phyloP scores from a whole-genome alignment of 2,888 invertebrate species.

The Augiades crinisus region DNA sequence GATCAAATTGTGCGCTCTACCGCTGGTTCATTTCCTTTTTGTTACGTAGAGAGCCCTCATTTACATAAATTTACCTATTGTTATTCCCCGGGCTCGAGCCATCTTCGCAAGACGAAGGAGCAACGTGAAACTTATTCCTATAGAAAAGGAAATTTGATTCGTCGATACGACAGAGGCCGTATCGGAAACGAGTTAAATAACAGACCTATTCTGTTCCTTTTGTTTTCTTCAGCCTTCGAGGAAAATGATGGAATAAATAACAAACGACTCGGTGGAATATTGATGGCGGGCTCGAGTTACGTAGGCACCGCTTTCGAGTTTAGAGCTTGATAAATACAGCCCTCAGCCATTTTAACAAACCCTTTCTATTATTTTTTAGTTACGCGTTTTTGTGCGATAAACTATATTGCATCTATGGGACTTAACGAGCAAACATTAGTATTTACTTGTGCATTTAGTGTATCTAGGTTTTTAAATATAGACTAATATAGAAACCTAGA shows the following conservation, averaged over 20 bases:
- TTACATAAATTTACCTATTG: slow-evolving; percentile 80
- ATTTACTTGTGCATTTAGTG: too few species aligned
- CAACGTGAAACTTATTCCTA: slow-evolving; percentile 48
- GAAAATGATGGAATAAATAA: slow-evolving; percentile 62
- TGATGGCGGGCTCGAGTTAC: slow-evolving; percentile 47
- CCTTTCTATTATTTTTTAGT: not conserved
- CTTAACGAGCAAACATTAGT: too few species aligned
- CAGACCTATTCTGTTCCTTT: slow-evolving; percentile 64
- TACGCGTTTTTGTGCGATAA: too few species aligned
- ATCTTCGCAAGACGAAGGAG: slow-evolving; percentile 54
- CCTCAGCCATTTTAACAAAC: not conserved
- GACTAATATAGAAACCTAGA: too few species aligned
- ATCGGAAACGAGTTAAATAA: slow-evolving; percentile 80
- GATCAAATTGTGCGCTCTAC: slow-evolving; percentile 62
- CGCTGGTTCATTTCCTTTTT: slow-evolving; percentile 71
- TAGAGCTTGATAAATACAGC: slow-evolving; percentile 18
- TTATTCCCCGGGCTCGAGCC: slow-evolving; percentile 60
- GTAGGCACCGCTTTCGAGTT: slow-evolving; percentile 8
- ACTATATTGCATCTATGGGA: too few species aligned
- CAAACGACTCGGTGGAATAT: slow-evolving; percentile 69
- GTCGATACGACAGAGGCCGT: slow-evolving; percentile 69
- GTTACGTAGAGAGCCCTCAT: slow-evolving; percentile 70
- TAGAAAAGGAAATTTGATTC: slow-evolving; percentile 70
- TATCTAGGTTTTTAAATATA: too few species aligned
- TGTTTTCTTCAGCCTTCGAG: slow-evolving; percentile 49